phyloP scores from a whole-genome alignment of 2,888 invertebrate genomes.

The Xestia c-nigrum region DNA sequence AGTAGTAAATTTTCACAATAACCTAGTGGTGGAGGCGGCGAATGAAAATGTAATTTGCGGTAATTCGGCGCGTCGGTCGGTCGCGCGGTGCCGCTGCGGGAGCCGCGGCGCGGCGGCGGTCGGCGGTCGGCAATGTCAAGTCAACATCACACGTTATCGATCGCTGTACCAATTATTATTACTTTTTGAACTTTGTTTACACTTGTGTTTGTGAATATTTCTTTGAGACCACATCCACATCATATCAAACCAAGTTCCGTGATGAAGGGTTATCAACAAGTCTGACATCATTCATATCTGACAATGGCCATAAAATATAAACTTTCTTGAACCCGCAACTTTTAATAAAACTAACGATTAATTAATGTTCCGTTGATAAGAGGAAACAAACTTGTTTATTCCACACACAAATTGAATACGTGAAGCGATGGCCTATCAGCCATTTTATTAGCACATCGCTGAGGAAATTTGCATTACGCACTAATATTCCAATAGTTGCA shows the following conservation, averaged over 20 bases:
- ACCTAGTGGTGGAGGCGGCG: slow-evolving; percentile 73
- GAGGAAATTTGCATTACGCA: slow-evolving; percentile 76
- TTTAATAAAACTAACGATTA: slow-evolving; percentile 43
- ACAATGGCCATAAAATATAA: slow-evolving; percentile 41
- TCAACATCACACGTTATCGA: slow-evolving; percentile 43
- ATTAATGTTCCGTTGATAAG: slow-evolving; percentile 53
- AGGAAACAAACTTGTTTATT: slow-evolving; percentile 48
- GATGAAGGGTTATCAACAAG: slow-evolving; percentile 51
- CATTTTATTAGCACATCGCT: slow-evolving; percentile 73
- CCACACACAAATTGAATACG: slow-evolving; percentile 55
- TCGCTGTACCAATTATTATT: slow-evolving; percentile 28
- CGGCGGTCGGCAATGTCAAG: slow-evolving; percentile 36
- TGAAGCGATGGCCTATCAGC: slow-evolving; percentile 72
- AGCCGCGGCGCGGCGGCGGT: not conserved
- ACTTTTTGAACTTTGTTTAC: slow-evolving; percentile 13
- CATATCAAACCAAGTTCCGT: slow-evolving; percentile 32
- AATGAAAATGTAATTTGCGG: slow-evolving; percentile 88
- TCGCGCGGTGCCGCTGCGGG: slow-evolving; percentile 41
- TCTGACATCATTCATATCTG: slow-evolving; percentile 48
- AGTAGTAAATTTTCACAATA: slow-evolving; percentile 75
- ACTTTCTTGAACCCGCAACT: slow-evolving; percentile 39
- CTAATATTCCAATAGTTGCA: slow-evolving; percentile 70
- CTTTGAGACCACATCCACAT: slow-evolving; percentile 5
- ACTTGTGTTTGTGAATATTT: slow-evolving; percentile 20
- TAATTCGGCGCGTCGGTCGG: slow-evolving; percentile 78